Base-by-base conservation (phyloP, 2,797 vertebrate species). In the Lophotriccus pileatus region DNA sequence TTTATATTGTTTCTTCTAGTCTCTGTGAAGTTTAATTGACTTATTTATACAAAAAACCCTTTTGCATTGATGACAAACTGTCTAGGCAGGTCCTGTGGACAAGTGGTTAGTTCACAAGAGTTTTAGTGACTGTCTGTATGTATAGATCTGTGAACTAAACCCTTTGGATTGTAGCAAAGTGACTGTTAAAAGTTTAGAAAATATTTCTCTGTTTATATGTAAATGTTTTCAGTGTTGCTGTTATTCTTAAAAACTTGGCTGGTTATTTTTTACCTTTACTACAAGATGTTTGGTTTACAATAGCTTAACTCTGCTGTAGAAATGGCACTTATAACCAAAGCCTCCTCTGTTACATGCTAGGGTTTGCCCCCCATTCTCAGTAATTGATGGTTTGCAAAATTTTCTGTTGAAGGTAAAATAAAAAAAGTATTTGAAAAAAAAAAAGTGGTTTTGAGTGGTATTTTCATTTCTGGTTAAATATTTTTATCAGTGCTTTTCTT, bases 21-120 rank as follows among this genome's bases (percentile, higher is more conserved):
- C 73, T 97, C 75, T 95, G 90, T 98, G 95, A 96, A 59, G 87
- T 97, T 97, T 95, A 92, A 97, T 97, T 97, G 97, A 97, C 92
- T 98, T 98, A 98, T 98, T 98, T 98, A 98, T 98, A 98, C 98
- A 98, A 97, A 97, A 89, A 72, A 1, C 46, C 46, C 43, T 97
- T 97, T 95, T 13, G 11, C 97, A 90, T 98, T 89, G 93, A 94
- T 97, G 94, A 92, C 47, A 95, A 96, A 94, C 84, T 73, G 91
- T 98, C 96, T 98, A 98, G 98, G 98, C 98, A 97, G 98, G 97
- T 96, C 98, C 97, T 98, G 96, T 97, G 97, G 97, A 97, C 96
- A 96, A 92, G 94, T 97, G 97, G 89, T 96, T 97, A 93, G 96
- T 97, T 96, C 96, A 95, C 78, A 64, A 93, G 90, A 64, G 91